Conservation (phyloP, 2,113 vertebrate genomes). For the Lates calcarifer region DNA sequence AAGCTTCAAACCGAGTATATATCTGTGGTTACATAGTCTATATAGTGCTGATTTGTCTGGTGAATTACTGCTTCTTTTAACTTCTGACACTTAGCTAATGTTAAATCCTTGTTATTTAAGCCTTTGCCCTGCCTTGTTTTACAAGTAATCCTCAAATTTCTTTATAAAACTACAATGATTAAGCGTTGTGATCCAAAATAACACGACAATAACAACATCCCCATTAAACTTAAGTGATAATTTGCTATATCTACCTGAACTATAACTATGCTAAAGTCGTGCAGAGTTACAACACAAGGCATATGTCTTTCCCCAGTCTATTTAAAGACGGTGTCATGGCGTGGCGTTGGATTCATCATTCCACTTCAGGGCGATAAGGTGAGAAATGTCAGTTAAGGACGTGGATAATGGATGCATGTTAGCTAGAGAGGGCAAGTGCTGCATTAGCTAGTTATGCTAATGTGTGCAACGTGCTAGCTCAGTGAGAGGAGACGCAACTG, state of each 20-base stretch:
- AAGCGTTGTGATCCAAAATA: not conserved
- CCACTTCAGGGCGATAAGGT: no score
- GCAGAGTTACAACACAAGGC: not conserved
- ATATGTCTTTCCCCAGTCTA: not conserved
- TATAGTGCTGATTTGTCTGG: not conserved
- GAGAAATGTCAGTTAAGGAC: not conserved
- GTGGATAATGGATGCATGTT: constrained; percentile 4
- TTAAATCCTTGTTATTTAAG: not conserved
- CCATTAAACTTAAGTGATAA: not conserved
- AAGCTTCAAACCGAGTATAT: not conserved
- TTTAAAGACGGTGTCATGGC: not conserved
- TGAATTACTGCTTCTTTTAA: no score
- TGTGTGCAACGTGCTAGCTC: not conserved
- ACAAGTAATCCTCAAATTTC: not conserved
- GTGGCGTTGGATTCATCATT: not conserved
- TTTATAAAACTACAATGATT: not conserved
- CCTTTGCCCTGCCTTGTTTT: no score
- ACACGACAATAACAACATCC: not conserved
- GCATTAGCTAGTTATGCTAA: not conserved
- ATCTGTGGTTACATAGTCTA: no score
- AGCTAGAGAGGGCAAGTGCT: not conserved
- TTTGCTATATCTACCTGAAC: not conserved
- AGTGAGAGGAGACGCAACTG: not conserved
- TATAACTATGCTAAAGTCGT: no score
- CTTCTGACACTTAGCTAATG: not conserved